Evolutionary conservation across 2,888 invertebrate genomes (phyloP).

Genomic region (Cistogaster globosa): DNA sequence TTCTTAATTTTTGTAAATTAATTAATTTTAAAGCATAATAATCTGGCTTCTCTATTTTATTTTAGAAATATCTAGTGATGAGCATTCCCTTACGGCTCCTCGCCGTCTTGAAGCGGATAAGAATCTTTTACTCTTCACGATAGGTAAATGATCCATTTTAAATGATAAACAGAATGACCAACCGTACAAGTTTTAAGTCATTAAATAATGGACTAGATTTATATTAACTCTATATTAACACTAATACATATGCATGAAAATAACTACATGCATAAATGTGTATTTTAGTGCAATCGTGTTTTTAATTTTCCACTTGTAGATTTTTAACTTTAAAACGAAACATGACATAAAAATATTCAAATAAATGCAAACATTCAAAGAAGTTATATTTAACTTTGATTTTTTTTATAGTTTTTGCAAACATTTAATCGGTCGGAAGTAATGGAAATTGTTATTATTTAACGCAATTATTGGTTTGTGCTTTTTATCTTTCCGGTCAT

Average conservation of each 20-base stretch:
- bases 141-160: no score
- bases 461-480: conserved; percentile 66
- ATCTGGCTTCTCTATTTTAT: no score
- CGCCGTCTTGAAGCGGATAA: no score
- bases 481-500: conserved; percentile 69
- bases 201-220: no score
- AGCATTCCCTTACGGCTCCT: no score
- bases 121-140: no score
- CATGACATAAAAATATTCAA: conserved; percentile 40
- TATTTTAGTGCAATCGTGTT: conserved; percentile 22
- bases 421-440: conserved; percentile 62
- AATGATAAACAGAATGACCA: no score
- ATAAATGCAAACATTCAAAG: conserved; percentile 12
- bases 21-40: no score
- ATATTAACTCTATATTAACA: no score
- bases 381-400: not conserved
- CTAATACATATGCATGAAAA: not conserved
- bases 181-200: no score
- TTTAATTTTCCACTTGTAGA: conserved; percentile 17
- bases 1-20: no score
- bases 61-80: no score
- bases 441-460: conserved; percentile 58
- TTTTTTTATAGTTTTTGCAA: conserved; percentile 23
- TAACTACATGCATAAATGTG: not conserved
- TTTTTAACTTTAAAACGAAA: conserved; percentile 51